phyloP scores from a whole-genome alignment of 2,113 vertebrate genomes.

The Columba janthina region DNA sequence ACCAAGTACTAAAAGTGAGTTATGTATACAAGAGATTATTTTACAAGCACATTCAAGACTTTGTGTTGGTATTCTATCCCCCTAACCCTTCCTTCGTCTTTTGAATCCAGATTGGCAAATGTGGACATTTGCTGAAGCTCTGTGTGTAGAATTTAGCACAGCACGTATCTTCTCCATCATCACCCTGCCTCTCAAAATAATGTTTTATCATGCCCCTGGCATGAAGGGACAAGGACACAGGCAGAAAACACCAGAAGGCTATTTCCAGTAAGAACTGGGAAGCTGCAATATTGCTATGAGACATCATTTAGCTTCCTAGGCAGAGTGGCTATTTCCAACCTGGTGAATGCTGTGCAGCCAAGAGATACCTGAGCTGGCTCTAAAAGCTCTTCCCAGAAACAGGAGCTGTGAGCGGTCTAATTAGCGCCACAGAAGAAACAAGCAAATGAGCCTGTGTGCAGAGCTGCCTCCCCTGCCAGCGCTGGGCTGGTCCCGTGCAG shows the following conservation, averaged over 20 bases:
- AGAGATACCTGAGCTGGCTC: background rate
- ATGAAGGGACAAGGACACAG: background rate
- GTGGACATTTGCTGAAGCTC: background rate
- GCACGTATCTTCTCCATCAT: background rate
- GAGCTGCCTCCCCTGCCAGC: background rate
- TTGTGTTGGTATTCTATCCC: background rate
- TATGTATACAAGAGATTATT: background rate
- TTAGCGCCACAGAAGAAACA: background rate
- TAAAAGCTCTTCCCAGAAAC: background rate
- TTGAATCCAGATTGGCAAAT: background rate
- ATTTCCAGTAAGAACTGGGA: background rate
- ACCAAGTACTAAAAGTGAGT: background rate
- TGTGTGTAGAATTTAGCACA: background rate
- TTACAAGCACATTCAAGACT: background rate
- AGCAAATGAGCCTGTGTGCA: background rate
- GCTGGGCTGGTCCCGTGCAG: background rate
- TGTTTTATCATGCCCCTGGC: background rate
- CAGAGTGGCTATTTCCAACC: background rate
- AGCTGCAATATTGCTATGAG: background rate
- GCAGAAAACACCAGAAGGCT: background rate
- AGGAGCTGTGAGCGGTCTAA: background rate
- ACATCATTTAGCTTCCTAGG: background rate
- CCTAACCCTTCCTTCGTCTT: background rate
- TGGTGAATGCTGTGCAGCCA: background rate
- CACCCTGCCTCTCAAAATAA: background rate